Base-by-base conservation (phyloP, 2,113 vertebrate species). In the Dolichallabes microphthalmus region DNA sequence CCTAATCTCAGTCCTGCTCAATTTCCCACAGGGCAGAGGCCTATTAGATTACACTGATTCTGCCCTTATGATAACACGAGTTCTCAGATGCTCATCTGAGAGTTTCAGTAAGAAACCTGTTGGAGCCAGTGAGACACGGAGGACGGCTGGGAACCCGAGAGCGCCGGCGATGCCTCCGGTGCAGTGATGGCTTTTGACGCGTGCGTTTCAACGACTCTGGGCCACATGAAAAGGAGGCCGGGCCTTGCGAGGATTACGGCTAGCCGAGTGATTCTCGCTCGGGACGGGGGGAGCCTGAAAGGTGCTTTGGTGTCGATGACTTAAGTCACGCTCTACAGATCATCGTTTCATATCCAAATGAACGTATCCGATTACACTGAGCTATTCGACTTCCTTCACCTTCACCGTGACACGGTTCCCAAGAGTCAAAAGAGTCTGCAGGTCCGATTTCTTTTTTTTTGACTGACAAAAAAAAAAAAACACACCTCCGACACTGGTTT, bases 21-120 rank as follows among this genome's bases (percentile, higher is more conserved):
- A 75, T 92, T 84, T 89, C 90, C 92, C 92, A 83, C 88, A 63
- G 91, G 90, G 92, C 89, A 82, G 80, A 64, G 80, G 88, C 84
- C 89, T 92, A 93, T 94, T 91, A 91, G 91, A 92, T 94, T 94
- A 93, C 92, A 92, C 90, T 86, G 87, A 92, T 93, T 90, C 87
- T 86, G 90, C 88, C 90, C 88, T 88, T 87, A 83, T 27, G 83
- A 92, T 91, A 91, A 92, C 90, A 92, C 88, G 88, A 91, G 90
- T 32, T 88, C 91, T 90, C 88, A 88, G 89, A 88, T 64, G 66
- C 86, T 86, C 86, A 77, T 87, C 80, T 89, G 92, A 90, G 90
- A 92, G 88, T 90, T 45, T 88, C 82, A 85, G 57, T 80, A 81
- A 91, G 60, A 77, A 75, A 15, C 52, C 73, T 50, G 71, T 27